phyloP scores from a whole-genome alignment of 2,113 vertebrate genomes.

The Tenrec ecaudatus region DNA sequence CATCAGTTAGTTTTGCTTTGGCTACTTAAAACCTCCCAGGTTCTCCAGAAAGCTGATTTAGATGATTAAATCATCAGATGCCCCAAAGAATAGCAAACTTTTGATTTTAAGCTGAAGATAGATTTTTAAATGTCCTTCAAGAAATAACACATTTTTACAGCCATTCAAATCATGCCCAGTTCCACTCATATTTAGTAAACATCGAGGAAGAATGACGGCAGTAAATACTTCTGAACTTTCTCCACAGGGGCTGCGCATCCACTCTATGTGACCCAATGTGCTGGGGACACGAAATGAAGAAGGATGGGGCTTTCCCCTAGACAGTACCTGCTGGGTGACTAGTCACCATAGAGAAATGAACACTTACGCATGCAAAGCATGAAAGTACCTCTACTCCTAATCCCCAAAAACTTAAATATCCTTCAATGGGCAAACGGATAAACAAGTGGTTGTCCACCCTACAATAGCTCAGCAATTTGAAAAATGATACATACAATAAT shows the following conservation, averaged over 20 bases:
- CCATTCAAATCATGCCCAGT: slow-evolving; percentile 5
- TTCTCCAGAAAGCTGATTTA: not conserved
- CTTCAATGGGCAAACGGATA: not conserved
- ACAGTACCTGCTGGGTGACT: not conserved
- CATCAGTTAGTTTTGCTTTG: not conserved
- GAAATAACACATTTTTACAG: slow-evolving; percentile 6
- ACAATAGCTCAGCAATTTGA: not conserved
- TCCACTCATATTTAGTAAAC: slow-evolving; percentile 2
- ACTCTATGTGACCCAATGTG: not conserved
- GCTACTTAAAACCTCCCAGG: slow-evolving; percentile 16
- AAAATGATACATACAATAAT: not conserved
- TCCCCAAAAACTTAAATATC: slow-evolving; percentile 1
- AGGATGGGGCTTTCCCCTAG: not conserved
- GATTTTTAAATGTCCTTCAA: slow-evolving; percentile 30
- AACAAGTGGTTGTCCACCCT: not conserved
- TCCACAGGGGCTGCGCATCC: not conserved
- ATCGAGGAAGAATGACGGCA: not conserved
- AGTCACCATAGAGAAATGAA: slow-evolving; percentile 26
- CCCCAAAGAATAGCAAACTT: slow-evolving; percentile 35
- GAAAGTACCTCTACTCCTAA: not conserved
- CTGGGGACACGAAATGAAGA: not conserved
- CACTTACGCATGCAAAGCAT: not conserved
- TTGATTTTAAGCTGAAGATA: not conserved
- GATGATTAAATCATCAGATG: slow-evolving; percentile 17
- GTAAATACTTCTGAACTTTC: not conserved